Evolutionary conservation across 2,888 invertebrate species (phyloP), one percentile per base, ranked within the genome.

Genomic region (Eudasyphora cyanicolor): DNA sequence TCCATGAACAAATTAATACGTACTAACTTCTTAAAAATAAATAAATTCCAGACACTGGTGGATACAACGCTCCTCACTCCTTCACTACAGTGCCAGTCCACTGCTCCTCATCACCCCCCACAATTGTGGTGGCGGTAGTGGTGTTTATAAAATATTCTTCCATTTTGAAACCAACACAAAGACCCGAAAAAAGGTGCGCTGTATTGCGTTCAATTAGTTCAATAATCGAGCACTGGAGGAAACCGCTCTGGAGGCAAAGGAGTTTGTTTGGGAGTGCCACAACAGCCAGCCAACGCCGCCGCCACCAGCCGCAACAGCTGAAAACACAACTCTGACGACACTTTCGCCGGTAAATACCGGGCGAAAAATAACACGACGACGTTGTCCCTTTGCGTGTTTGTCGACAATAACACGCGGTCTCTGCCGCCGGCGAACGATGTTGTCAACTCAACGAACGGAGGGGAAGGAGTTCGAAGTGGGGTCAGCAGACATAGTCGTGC

Each of bases 251-350:
- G 29, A 60, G 32, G 10, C 35, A 62, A 79, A 82, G 67, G 77
- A 73, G 49, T 73, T 74, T 57, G 17, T 24, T 73, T 27, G 6
- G 82, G 82, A 82, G 82, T 82, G 82, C 67, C 82, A 10, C 45
- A 81, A 64, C 80, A 81, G 76, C 76, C n/a, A n/a, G 12, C 10
- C 5, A 45, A 6, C 2, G 32, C 32, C 4, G 32, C 54, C 21
- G 5, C 12, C 1, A 60, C 21, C 12, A n/a, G 19, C 29, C 82
- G 19, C 54, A 82, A 71, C 82, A 79, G 78, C 75, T 64, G 75
- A n/a, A 75, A 79, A 35, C 21, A 21, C 32, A 17, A n/a, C 60
- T 6, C n/a, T 4, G 2, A 10, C 32, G 17, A 32, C 7, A 64
- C 27, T 73, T 64, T 17, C 3, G 32, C 17, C 27, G 8, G n/a